Conservation (phyloP, 2,797 vertebrate species). For the Cossypha polioptera region DNA sequence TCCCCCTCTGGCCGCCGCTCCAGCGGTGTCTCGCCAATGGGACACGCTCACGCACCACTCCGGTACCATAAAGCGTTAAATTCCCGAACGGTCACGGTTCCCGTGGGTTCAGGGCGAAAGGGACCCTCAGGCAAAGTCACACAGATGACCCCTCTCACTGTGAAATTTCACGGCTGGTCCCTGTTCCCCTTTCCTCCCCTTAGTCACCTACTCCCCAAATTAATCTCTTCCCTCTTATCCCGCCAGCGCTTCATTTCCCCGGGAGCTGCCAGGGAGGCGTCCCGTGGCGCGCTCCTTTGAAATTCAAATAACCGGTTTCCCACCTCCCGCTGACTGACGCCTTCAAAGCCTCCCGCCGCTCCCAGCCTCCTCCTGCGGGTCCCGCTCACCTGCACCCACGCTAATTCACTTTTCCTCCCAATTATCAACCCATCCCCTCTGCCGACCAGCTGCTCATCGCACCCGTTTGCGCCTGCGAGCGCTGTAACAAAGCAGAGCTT, state of each 20-base stretch:
- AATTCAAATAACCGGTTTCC: not conserved
- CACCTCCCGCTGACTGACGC: not conserved
- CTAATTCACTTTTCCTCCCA: not conserved
- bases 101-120: not conserved
- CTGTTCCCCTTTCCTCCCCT: no score
- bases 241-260: not conserved
- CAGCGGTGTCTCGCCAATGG: not conserved
- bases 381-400: not conserved
- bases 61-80: not conserved
- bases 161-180: not conserved
- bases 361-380: not conserved
- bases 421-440: not conserved
- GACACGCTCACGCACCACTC: accelerated
- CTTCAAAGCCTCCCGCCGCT: not conserved
- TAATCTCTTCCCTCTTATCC: not conserved
- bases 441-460: not conserved
- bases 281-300: not conserved
- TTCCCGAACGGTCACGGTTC: not conserved
- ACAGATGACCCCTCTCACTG: not conserved
- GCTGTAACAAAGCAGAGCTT: not conserved
- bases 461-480: not conserved
- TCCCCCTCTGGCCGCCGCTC: not conserved
- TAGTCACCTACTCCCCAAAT: not conserved
- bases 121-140: not conserved
- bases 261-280: not conserved